phyloP scores from a whole-genome alignment of 2,888 invertebrate species.

The Ectemnius lituratus region DNA sequence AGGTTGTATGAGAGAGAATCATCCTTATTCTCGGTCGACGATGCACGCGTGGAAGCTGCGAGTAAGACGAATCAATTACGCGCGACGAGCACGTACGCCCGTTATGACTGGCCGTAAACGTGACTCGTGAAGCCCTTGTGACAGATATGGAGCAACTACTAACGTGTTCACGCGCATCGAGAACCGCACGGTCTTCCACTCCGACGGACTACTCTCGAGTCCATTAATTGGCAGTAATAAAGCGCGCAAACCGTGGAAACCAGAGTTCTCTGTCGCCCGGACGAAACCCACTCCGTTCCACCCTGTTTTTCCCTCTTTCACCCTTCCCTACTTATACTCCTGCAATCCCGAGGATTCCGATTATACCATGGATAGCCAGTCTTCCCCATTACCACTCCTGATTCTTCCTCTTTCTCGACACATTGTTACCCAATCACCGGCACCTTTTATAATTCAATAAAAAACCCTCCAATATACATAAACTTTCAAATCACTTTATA shows the following conservation, averaged over 20 bases:
- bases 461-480: no score
- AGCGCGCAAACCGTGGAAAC: conserved; percentile 50
- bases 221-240: conserved; percentile 71
- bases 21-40: conserved; percentile 34
- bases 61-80: conserved; percentile 68
- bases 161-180: conserved; percentile 42
- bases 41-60: conserved; percentile 21
- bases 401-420: no score
- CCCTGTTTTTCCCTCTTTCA: conserved; percentile 1
- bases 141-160: conserved; percentile 66
- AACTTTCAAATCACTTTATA: no score
- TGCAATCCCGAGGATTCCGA: no score
- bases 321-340: background rate
- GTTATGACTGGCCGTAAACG: conserved; percentile 67
- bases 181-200: background rate
- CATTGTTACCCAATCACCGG: no score
- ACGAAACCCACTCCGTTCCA: conserved; percentile 17
- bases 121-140: conserved; percentile 65
- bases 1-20: conserved; percentile 11
- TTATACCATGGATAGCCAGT: no score
- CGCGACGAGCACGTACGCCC: conserved; percentile 47
- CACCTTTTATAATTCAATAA: no score
- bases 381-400: no score
- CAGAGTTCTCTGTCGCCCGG: no score
- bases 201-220: conserved; percentile 49